Conservation (phyloP, 2,888 invertebrate genomes). For the Iselma pallidipennis region DNA sequence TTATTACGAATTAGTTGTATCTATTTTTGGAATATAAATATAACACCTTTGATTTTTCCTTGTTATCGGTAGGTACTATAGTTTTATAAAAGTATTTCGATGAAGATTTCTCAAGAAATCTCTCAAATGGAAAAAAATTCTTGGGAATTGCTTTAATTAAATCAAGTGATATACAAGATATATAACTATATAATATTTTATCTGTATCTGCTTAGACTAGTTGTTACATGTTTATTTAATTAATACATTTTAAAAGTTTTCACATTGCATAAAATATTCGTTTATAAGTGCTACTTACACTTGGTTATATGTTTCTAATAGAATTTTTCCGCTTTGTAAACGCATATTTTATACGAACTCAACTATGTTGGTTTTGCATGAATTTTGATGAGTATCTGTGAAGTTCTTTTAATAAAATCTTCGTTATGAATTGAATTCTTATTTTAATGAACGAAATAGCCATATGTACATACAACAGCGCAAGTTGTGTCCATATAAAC, state of each 20-base stretch:
- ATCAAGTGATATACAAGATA: background rate
- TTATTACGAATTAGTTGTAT: slow-evolving; percentile 7
- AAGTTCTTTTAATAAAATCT: slow-evolving; percentile 15
- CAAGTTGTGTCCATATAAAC: slow-evolving; percentile 46
- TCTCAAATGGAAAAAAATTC: background rate
- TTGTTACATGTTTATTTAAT: background rate
- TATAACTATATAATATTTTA: too few species aligned
- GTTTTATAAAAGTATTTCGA: background rate
- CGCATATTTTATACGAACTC: background rate
- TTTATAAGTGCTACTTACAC: too few species aligned
- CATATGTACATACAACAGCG: slow-evolving; percentile 38
- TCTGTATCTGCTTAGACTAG: background rate
- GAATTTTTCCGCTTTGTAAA: background rate
- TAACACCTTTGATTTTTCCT: background rate
- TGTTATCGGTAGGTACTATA: background rate
- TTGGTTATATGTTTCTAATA: background rate
- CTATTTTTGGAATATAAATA: slow-evolving; percentile 3
- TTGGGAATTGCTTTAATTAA: background rate
- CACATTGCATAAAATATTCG: background rate
- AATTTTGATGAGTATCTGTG: background rate
- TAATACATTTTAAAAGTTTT: background rate
- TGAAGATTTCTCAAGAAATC: background rate
- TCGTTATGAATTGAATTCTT: slow-evolving; percentile 28
- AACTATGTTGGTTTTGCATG: background rate
- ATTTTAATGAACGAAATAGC: slow-evolving; percentile 45